Conservation (phyloP, 2,113 vertebrate species). For the Vireo altiloquus region DNA sequence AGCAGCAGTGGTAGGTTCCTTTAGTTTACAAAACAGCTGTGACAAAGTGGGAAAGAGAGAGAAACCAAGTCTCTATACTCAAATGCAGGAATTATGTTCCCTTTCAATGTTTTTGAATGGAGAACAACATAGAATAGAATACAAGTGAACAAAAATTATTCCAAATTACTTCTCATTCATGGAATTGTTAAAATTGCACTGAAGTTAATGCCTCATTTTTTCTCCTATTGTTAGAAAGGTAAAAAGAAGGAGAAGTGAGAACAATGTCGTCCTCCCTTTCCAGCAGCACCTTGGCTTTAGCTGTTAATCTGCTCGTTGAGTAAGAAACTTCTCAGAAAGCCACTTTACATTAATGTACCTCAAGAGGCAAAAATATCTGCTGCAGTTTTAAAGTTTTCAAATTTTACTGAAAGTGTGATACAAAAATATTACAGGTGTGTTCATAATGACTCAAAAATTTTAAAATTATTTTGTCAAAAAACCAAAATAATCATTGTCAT, state of each 20-base stretch:
- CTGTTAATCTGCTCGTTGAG: neutral
- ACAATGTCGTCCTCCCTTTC: neutral
- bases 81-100: neutral
- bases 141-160: neutral
- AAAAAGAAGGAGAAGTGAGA: neutral
- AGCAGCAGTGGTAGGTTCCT: neutral
- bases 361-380: neutral
- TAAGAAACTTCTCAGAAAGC: neutral
- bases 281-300: neutral
- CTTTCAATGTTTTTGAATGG: neutral
- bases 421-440: neutral
- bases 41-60: neutral
- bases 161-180: neutral
- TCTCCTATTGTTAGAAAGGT: neutral
- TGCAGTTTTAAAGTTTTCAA: neutral
- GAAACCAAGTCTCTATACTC: neutral
- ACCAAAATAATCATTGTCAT: neutral
- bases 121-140: neutral
- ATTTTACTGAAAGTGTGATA: neutral
- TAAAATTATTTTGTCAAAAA: neutral
- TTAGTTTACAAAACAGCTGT: neutral
- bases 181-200: neutral
- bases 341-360: rapidly evolving
- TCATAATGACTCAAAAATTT: neutral
- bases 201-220: neutral